A percentile compares a stretch with the other conserved stretches of the same genome.
Evolutionary conservation across 2,797 vertebrate species (phyloP).

Genomic region (Limosa lapponica): DNA sequence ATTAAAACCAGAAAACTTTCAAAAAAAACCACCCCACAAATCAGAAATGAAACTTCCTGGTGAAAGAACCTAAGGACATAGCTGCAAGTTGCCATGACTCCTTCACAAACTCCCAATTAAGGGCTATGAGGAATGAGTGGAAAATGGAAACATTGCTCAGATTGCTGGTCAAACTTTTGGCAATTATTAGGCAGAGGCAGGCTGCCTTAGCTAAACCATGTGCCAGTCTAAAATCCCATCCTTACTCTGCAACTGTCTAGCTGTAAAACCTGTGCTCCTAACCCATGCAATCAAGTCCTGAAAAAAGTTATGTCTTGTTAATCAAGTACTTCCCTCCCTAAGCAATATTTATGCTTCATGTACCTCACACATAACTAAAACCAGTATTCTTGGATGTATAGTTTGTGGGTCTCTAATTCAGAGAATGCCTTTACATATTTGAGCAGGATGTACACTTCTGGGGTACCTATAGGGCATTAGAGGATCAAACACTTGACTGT

Average conservation of each 20-base stretch:
- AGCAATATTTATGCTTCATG: neutral
- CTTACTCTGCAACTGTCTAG: neutral
- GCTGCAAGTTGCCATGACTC: neutral
- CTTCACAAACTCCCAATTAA: neutral
- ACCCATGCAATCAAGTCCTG: neutral
- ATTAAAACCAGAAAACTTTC: neutral
- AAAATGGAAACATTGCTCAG: neutral
- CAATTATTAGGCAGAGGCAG: neutral
- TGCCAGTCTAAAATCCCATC: neutral
- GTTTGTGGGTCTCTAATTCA: neutral
- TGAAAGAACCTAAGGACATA: neutral
- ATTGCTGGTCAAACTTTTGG: neutral
- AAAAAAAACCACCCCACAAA: neutral
- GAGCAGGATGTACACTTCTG: neutral
- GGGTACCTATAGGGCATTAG: neutral
- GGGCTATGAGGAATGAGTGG: neutral
- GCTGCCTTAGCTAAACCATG: neutral
- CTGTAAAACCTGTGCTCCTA: neutral
- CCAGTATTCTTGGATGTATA: neutral
- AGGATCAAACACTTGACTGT: neutral
- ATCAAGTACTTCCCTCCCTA: neutral
- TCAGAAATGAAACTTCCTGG: neutral
- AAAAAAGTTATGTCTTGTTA: accelerated
- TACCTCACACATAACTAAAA: neutral
- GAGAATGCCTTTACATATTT: neutral